Evolutionary conservation across 2,113 vertebrate species (phyloP).

Genomic region (Corythornis cristatus): DNA sequence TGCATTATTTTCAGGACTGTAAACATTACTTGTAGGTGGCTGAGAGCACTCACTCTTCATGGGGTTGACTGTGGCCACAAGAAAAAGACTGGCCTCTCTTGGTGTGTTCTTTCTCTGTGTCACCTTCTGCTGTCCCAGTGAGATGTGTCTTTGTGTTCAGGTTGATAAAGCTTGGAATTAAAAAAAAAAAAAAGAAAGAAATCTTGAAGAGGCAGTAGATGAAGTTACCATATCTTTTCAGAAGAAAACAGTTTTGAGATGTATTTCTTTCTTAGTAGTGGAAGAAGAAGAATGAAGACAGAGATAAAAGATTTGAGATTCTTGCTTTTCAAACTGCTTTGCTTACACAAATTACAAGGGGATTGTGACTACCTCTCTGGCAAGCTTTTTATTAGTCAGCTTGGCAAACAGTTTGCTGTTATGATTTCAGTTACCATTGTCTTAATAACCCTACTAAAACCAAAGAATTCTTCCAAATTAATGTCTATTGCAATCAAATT

Average conservation of each 20-base stretch:
- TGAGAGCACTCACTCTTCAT: conserved; percentile 35
- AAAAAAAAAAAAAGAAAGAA: not conserved
- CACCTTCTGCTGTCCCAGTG: not conserved
- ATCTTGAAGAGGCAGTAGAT: not conserved
- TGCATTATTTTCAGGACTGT: not conserved
- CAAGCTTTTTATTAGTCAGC: not conserved
- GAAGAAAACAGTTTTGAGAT: not conserved
- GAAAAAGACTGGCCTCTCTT: not conserved
- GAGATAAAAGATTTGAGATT: not conserved
- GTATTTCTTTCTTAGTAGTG: not conserved
- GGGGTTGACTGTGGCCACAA: not conserved
- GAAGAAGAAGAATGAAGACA: not conserved
- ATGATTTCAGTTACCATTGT: not conserved
- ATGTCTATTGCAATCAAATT: not conserved
- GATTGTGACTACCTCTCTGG: not conserved
- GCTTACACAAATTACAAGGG: not conserved
- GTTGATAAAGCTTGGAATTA: not conserved
- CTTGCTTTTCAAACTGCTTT: not conserved
- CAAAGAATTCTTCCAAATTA: not conserved
- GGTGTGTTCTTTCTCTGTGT: not conserved
- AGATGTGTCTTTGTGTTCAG: not conserved
- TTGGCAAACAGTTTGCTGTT: not conserved
- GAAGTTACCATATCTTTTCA: not conserved
- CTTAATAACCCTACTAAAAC: not conserved
- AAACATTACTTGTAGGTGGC: not conserved